Percentiles rank a stretch among this genome's conserved stretches.
Conservation (phyloP, 2,113 vertebrate genomes). For the Ellobius talpinus region DNA sequence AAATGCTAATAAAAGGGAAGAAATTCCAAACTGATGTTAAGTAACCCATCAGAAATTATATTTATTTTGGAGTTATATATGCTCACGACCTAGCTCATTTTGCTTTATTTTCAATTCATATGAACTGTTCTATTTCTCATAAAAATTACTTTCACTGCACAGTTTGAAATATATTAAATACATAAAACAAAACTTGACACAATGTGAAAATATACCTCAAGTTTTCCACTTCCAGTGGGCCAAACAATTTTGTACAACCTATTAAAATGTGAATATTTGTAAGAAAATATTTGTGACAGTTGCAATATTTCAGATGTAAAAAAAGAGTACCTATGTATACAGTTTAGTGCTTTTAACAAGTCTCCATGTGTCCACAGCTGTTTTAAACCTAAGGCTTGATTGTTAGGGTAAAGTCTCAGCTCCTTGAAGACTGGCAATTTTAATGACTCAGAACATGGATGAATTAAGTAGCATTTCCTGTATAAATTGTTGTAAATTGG, state of each 20-base stretch:
- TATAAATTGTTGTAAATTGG: conserved; percentile 15
- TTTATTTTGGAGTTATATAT: conserved; percentile 69
- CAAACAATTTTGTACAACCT: neutral
- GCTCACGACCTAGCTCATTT: conserved; percentile 44
- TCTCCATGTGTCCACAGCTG: neutral
- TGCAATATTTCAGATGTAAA: neutral
- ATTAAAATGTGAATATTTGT: conserved; percentile 48
- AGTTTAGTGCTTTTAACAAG: neutral
- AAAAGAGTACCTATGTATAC: neutral
- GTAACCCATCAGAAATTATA: conserved; percentile 63
- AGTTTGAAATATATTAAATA: conserved; percentile 40
- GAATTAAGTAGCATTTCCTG: neutral
- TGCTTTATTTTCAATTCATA: conserved; percentile 15
- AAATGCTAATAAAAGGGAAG: conserved; percentile 62
- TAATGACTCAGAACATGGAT: neutral
- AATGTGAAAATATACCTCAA: neutral
- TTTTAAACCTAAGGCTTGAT: neutral
- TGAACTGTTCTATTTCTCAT: conserved; percentile 16
- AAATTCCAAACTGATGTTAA: conserved; percentile 70
- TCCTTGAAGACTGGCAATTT: neutral
- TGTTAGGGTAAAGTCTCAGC: neutral
- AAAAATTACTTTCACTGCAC: neutral
- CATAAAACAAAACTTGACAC: neutral
- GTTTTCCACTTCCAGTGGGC: conserved; percentile 24
- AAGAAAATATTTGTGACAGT: neutral